A percentile compares a stretch with the other conserved stretches of the same genome.
These are phyloP conservation scores for Frieseomelitta varia DNA, from an alignment of 1,140 invertebrate species.

Conservation along the genomic window DNA sequence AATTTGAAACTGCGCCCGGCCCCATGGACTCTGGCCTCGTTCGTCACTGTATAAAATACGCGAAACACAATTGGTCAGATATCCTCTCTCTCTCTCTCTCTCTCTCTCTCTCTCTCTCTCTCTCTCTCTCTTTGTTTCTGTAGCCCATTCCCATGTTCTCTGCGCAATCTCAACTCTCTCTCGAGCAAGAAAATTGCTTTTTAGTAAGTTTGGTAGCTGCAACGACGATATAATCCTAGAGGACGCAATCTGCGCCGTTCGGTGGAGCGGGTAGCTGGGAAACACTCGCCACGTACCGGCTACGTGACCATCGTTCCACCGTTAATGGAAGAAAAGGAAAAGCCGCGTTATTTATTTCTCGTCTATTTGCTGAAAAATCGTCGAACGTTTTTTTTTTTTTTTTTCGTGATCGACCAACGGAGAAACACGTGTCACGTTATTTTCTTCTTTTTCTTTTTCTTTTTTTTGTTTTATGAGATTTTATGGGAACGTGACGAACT, in stretches of 20 bases:
- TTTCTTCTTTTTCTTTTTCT: not conserved
- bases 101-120: no score
- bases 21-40: conserved; percentile 23
- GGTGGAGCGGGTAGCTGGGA: not conserved
- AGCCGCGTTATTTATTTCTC: not conserved
- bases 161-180: not conserved
- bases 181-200: conserved; percentile 32
- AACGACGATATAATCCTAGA: not conserved
- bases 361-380: not conserved
- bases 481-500: not conserved
- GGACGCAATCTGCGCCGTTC: conserved; percentile 2
- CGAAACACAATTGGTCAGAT: conserved; percentile 23
- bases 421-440: not conserved
- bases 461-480: not conserved
- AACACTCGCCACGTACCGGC: not conserved
- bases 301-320: conserved; percentile 6
- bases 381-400: no score
- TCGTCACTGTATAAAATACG: conserved; percentile 34
- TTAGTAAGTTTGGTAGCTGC: conserved; percentile 11
- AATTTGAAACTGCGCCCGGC: conserved; percentile 41
- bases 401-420: not conserved
- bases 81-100: not conserved
- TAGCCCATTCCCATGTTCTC: not conserved
- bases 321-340: not conserved
- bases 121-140: not conserved